A percentile compares a stretch with the other conserved stretches of the same genome.
phyloP scores from a whole-genome alignment of 2,797 vertebrate species.

The Melanotaenia trifasciata region DNA sequence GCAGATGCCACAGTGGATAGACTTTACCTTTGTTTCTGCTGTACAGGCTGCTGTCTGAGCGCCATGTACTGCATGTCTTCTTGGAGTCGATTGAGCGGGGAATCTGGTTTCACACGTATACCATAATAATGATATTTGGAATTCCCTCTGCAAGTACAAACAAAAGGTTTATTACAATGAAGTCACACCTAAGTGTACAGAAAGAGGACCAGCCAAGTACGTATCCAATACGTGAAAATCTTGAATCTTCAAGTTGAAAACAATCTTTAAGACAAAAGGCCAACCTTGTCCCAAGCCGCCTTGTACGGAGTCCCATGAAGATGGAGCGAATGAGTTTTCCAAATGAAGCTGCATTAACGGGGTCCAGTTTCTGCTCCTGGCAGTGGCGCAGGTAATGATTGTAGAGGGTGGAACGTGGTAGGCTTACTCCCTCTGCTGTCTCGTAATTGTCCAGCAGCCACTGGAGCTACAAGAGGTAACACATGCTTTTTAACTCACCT shows the following conservation, averaged over 20 bases:
- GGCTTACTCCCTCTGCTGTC: constrained; percentile 96
- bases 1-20: not conserved
- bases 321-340: constrained; percentile 99
- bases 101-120: constrained; percentile 96
- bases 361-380: constrained; percentile 98
- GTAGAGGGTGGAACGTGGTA: constrained; percentile 96
- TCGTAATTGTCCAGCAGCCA: constrained; percentile 99
- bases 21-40: constrained; percentile 94
- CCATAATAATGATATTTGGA: constrained; percentile 99
- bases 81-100: constrained; percentile 94
- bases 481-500: constrained; percentile 25
- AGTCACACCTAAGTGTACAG: not conserved
- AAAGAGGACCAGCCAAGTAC: not conserved
- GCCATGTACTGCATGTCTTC: constrained; percentile 99
- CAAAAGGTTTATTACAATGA: not conserved
- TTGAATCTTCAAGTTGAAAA: not conserved
- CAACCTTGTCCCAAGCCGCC: constrained; percentile 95
- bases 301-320: constrained; percentile 96
- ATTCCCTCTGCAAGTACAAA: constrained; percentile 87
- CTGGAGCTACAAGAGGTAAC: constrained; percentile 87
- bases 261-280: not conserved
- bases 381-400: constrained; percentile 98
- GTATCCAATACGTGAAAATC: constrained; percentile 7
- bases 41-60: constrained; percentile 94
- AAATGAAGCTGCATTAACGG: constrained; percentile 96